A percentile compares a stretch with the other conserved stretches of the same genome.
Conservation (phyloP, 2,888 invertebrate species). For the Apodemia zela region DNA sequence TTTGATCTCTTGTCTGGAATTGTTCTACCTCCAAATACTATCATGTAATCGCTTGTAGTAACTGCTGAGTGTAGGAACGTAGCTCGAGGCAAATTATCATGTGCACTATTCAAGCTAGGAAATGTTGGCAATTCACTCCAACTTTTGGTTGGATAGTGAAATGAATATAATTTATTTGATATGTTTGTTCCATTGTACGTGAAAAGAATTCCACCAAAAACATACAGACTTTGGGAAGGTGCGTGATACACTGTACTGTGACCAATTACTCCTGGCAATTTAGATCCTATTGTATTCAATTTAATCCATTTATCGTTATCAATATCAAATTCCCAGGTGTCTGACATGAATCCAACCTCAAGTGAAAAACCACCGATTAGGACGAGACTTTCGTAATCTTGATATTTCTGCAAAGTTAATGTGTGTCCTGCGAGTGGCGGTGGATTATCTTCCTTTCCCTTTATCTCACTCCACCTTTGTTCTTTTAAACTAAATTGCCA, state of each 20-base stretch:
- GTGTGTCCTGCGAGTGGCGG: slow-evolving; percentile 94
- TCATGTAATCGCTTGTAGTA: slow-evolving; percentile 93
- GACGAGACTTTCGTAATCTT: slow-evolving; percentile 87
- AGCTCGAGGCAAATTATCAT: slow-evolving; percentile 83
- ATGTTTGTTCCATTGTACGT: slow-evolving; percentile 84
- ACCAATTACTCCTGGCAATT: slow-evolving; percentile 91
- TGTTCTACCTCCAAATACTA: slow-evolving; percentile 92
- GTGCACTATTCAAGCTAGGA: slow-evolving; percentile 80
- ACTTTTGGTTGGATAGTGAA: slow-evolving; percentile 86
- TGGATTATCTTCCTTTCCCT: slow-evolving; percentile 74
- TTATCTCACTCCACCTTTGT: slow-evolving; percentile 88
- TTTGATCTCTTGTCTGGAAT: slow-evolving; percentile 86
- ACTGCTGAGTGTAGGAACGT: slow-evolving; percentile 94
- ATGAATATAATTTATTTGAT: slow-evolving; percentile 88
- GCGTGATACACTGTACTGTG: slow-evolving; percentile 94
- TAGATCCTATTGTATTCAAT: slow-evolving; percentile 85
- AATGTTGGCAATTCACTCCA: slow-evolving; percentile 91
- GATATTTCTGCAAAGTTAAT: slow-evolving; percentile 88
- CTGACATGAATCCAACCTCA: slow-evolving; percentile 85
- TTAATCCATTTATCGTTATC: slow-evolving; percentile 87
- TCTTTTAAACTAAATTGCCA: slow-evolving; percentile 95
- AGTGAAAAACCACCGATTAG: slow-evolving; percentile 93
- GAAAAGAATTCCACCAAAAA: slow-evolving; percentile 93
- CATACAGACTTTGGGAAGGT: slow-evolving; percentile 89
- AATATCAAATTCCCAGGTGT: slow-evolving; percentile 90